Base-by-base conservation (phyloP, 1,140 invertebrate genomes). In the Muscidifurax raptorellus region DNA sequence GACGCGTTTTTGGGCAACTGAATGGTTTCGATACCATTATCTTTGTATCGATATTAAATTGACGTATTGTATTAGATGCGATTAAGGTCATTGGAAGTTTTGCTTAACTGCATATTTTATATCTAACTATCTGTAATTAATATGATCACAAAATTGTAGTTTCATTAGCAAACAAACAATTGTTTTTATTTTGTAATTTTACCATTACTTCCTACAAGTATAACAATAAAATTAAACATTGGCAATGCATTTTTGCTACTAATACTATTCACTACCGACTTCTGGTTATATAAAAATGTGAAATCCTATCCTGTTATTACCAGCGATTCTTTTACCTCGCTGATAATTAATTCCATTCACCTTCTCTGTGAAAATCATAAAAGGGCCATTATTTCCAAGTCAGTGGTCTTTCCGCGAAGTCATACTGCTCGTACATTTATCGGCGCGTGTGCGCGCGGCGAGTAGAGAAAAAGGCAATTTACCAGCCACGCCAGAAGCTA, bases 321-420 rank as follows among this genome's bases (percentile, higher is more conserved):
- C 52, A 1, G 52, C 47, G 52, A 59, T 22, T 59, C 52, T 22
- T 4, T 59, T 7, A 18, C 18, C 18, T n/a, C 18, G 18, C 22
- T 18, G 52, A 69, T 69, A 28, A 69, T 69, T 30, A 27, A 69
- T 69, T 30, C 28, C 27, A 69, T 28, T 27, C 66, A 28, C 66
- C 66, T 6, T 30, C 18, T 30, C 47, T 9, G 18, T 15, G 47
- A 64, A 30, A 22, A 59, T 52, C 44, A 47, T 30, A 44, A 77
- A 77, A 27, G 71, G 22, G 22, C 32, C 25, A 36, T 76, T 47
- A 52, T 47, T 44, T 52, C 12, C 6, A 36, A 52, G 74, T 12
- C 72, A 75, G 32, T 22, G 25, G 28, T 28, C 10, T 78, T 78
- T 78, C 9, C 40, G 52, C 76, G 28, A 78, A 78, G 47, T 78